phyloP scores from a whole-genome alignment of 2,797 vertebrate species.

The Syngnathus acus region DNA sequence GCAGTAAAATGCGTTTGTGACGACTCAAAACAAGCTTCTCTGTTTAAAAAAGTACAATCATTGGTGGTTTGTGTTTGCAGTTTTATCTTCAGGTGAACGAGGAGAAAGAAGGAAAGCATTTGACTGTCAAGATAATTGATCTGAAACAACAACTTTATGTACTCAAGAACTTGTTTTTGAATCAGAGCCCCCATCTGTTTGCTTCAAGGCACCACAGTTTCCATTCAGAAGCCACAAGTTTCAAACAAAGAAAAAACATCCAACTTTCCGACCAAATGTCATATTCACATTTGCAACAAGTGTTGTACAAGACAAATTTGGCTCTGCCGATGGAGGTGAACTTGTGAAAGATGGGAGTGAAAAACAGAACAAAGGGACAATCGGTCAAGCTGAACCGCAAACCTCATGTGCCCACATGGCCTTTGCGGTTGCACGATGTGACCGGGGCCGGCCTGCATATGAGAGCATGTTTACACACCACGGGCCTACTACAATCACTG shows the following conservation, averaged over 20 bases:
- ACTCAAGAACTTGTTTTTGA: slow-evolving; percentile 7
- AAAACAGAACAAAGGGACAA: slow-evolving; percentile 53
- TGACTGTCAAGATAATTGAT: slow-evolving; percentile 22
- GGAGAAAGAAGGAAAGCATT: slow-evolving; percentile 43
- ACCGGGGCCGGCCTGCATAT: slow-evolving; percentile 42
- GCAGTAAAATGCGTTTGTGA: not conserved
- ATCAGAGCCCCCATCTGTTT: not conserved
- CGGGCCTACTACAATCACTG: slow-evolving; percentile 63
- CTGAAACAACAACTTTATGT: slow-evolving; percentile 36
- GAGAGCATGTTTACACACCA: slow-evolving; percentile 61
- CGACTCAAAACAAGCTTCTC: too few relatives aligned
- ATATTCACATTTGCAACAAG: slow-evolving; percentile 18
- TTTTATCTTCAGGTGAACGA: slow-evolving; percentile 39
- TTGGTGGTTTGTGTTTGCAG: slow-evolving; percentile 11
- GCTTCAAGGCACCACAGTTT: slow-evolving; percentile 11
- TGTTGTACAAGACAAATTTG: slow-evolving; percentile 22
- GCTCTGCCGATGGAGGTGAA: slow-evolving; percentile 1
- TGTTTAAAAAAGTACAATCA: not conserved
- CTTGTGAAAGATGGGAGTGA: slow-evolving; percentile 34
- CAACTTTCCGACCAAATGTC: slow-evolving; percentile 1
- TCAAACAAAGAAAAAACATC: slow-evolving; percentile 36
- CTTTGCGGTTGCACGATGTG: slow-evolving; percentile 30
- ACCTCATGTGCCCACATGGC: slow-evolving; percentile 45
- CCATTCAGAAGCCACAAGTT: slow-evolving; percentile 29
- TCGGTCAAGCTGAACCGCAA: slow-evolving; percentile 46